Conservation (phyloP, 2,888 invertebrate species). For the Gastrophysa polygoni region DNA sequence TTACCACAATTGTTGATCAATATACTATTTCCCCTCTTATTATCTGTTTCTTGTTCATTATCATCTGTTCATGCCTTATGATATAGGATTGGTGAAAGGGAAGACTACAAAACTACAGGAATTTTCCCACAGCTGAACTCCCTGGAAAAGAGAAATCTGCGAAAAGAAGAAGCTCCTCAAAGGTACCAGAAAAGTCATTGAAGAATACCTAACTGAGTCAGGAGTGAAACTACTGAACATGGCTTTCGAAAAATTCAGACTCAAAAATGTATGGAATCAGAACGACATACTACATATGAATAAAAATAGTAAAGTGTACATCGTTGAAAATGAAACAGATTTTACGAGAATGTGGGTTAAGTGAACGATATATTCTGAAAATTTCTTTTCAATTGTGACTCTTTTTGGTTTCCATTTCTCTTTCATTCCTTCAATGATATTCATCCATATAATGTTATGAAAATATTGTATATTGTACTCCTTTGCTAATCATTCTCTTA, state of each 20-base stretch:
- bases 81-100: conserved; percentile 4
- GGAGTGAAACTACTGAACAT: not conserved
- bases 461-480: not conserved
- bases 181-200: not conserved
- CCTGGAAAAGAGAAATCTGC: not conserved
- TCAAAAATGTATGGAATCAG: conserved; percentile 7
- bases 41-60: too few species aligned
- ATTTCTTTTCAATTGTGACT: not conserved
- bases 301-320: conserved; percentile 4
- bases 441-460: not conserved
- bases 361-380: not conserved
- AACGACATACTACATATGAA: too few species aligned
- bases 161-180: conserved; percentile 11
- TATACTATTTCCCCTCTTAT: too few species aligned
- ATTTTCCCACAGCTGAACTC: conserved; percentile 7
- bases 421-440: not conserved
- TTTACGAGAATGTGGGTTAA: not conserved
- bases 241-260: not conserved
- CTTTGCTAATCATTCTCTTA: not conserved
- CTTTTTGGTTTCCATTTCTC: not conserved
- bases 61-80: too few species aligned
- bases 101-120: conserved; percentile 4
- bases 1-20: too few species aligned
- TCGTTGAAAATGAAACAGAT: conserved; percentile 1
- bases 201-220: not conserved